Base-by-base conservation (phyloP, 2,113 vertebrate species). In the Prolemur simus region DNA sequence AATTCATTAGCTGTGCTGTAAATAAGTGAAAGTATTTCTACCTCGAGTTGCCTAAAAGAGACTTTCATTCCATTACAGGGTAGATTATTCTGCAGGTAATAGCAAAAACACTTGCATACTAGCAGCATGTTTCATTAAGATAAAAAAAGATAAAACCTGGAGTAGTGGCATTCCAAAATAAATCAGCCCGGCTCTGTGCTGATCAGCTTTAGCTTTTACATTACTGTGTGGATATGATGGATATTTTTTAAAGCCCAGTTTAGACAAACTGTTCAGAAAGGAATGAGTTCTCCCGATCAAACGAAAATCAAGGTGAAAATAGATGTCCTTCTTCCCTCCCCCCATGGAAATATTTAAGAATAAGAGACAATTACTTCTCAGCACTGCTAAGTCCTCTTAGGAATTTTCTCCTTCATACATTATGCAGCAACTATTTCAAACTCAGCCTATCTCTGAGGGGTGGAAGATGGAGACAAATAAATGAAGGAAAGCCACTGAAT, bases 161-260 rank as follows among this genome's bases (percentile, higher is more conserved):
- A 82, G 87, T 71, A 37, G 80, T 52, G 12, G 0, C 49, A 52
- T 84, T 58, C 58, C 54, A 56, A 32, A 96, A 92, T 90, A 87
- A 93, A 97, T 92, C 83, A 97, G 56, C 47, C 77, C 8, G 20
- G 32, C 45, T 97, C 85, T 93, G 13, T 29, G 90, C 27, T 32
- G 39, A 64, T 89, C 42, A 13, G 54, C 42, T n/a, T 34, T 87
- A 60, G 2, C 6, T 95, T 97, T 94, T 78, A 96, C 89, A 87
- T 45, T 95, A 9, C 37, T 91, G 20, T 77, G 63, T 60, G 69
- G 58, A 25, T 49, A 73, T 89, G 96, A 96, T 87, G 49, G 95
- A 96, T 93, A 95, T 78, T 96, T 94, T 95, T 95, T 93, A 96
- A 83, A 96, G 74, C 85, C 84, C 84, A 42, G 91, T 97, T 96